These are phyloP conservation scores for Corythornis cristatus DNA, from an alignment of 2,113 vertebrate genomes.

Conservation along the genomic window DNA sequence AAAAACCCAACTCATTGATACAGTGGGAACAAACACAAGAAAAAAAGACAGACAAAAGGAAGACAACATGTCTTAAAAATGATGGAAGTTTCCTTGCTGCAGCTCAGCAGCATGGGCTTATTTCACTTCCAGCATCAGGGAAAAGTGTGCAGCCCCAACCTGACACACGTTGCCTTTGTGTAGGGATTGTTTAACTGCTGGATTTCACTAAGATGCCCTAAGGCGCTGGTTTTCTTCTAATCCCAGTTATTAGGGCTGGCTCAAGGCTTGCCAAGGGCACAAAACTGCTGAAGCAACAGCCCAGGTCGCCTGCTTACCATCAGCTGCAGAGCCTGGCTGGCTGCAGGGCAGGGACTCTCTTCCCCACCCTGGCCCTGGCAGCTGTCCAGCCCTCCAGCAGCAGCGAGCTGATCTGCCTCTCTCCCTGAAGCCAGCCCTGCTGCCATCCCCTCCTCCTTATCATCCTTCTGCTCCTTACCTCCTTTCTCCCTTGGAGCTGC, in stretches of 20 bases:
- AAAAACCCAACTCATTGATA: not conserved
- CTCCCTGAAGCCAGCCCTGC: too few species aligned
- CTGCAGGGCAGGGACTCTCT: not conserved
- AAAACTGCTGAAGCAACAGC: not conserved
- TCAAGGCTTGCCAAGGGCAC: slow-evolving; percentile 6
- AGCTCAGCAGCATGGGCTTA: not conserved
- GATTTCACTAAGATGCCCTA: slow-evolving; percentile 13
- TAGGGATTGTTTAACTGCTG: not conserved
- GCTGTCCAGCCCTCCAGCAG: not conserved
- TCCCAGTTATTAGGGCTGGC: not conserved
- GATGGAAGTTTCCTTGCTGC: not conserved
- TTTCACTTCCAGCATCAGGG: not conserved
- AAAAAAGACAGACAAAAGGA: not conserved
- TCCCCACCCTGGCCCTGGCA: accelerated
- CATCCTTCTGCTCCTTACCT: accelerated
- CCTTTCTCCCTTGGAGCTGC: not conserved
- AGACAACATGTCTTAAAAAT: not conserved
- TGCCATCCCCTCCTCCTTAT: not conserved
- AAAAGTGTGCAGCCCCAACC: not conserved
- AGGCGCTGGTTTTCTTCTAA: not conserved
- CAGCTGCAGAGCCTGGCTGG: not conserved
- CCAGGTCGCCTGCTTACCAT: not conserved
- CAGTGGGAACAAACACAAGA: not conserved
- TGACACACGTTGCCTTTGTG: not conserved
- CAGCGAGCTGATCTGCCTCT: not conserved